Conservation (phyloP, 2,888 invertebrate species). For the Dorcus hopei region DNA sequence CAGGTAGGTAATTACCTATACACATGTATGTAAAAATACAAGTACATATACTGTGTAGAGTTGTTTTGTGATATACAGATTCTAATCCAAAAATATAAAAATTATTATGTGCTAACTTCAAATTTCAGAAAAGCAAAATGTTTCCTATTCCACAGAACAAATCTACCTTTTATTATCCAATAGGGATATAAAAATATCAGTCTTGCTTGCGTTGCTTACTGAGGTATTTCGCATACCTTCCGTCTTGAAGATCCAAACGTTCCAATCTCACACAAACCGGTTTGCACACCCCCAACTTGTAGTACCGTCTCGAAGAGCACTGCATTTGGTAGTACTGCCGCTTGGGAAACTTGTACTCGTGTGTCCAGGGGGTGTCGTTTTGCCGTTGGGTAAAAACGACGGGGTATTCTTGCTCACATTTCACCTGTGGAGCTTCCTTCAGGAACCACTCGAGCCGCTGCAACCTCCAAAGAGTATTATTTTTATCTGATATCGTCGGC, state of each 20-base stretch:
- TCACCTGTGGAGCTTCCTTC: slow-evolving; percentile 22
- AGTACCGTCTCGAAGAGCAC: slow-evolving; percentile 15
- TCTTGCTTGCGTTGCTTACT: too few species aligned
- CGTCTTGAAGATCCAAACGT: slow-evolving; percentile 11
- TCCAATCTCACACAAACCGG: slow-evolving; percentile 18
- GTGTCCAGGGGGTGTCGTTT: slow-evolving; percentile 4
- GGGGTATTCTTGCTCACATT: slow-evolving; percentile 9
- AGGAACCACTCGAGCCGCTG: slow-evolving; percentile 37
- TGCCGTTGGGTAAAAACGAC: background rate
- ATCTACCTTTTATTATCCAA: too few species aligned
- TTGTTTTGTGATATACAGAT: too few species aligned
- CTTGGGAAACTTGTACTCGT: slow-evolving; percentile 30
- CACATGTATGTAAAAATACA: too few species aligned
- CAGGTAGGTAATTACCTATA: too few species aligned
- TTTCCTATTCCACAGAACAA: too few species aligned
- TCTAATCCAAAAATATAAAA: too few species aligned
- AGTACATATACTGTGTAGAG: too few species aligned
- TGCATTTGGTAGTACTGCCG: slow-evolving; percentile 28
- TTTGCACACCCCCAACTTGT: slow-evolving; percentile 13
- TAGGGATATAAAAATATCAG: too few species aligned
- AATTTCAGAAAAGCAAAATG: too few species aligned
- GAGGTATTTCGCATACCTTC: too few species aligned
- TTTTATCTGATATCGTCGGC: background rate
- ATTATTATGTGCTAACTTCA: too few species aligned
- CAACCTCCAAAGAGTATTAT: slow-evolving; percentile 11